Conservation (phyloP, 1,140 invertebrate genomes). For the Dreissena polymorpha region DNA sequence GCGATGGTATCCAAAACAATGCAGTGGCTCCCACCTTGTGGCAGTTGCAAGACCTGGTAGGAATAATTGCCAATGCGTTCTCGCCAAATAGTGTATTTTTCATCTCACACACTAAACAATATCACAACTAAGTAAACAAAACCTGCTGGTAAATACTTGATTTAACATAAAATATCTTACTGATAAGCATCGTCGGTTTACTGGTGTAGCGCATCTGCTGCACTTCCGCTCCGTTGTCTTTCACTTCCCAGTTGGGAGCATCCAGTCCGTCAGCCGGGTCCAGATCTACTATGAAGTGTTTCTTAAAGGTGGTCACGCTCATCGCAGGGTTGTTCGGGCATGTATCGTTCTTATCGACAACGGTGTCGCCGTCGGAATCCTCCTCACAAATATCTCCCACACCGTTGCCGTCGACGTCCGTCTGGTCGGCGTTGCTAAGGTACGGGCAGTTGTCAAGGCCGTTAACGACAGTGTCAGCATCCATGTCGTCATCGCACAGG, state of each 20-base stretch:
- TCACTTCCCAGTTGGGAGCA: constrained; percentile 50
- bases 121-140: no score
- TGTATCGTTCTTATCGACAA: constrained; percentile 45
- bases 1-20: no score
- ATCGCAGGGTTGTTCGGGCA: constrained; percentile 56
- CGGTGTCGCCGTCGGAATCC: constrained; percentile 52
- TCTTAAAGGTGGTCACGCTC: constrained; percentile 34
- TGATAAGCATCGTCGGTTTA: constrained; percentile 56
- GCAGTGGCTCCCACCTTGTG: no score
- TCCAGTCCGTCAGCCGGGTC: constrained; percentile 21
- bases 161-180: constrained; percentile 21
- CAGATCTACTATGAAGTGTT: constrained; percentile 54
- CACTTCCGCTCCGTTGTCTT: constrained; percentile 55
- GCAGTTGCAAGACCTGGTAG: no score
- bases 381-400: constrained; percentile 62
- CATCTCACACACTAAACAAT: no score
- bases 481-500: constrained; percentile 93
- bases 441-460: constrained; percentile 85
- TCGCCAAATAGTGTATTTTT: no score
- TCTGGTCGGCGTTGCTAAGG: constrained; percentile 79
- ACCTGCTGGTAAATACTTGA: no score
- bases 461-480: constrained; percentile 87
- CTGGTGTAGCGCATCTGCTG: constrained; percentile 37
- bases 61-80: no score
- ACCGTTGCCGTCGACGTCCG: constrained; percentile 48